Evolutionary conservation across 2,888 invertebrate genomes (phyloP), one percentile per base, ranked within the genome.

Genomic region (Eucera pruinosa): DNA sequence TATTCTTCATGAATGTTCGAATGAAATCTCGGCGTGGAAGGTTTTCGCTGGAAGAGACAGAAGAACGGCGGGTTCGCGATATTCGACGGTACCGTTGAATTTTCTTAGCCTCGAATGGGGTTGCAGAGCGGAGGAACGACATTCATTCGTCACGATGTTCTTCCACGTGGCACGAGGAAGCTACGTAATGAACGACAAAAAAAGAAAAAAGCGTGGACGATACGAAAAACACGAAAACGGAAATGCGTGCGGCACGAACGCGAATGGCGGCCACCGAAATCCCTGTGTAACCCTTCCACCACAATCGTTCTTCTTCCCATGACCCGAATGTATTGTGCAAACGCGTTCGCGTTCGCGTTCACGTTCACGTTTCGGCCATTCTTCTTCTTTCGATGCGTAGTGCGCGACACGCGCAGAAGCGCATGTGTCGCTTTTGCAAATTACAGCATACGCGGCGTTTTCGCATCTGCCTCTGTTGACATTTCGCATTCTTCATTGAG

Each of bases 191-290:
- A 47, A 33, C 33, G 3, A 15, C 43, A 9, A 30, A 43, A n/a
- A n/a, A n/a, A n/a, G n/a, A n/a, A n/a, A n/a, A n/a, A 45, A 23
- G 13, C 30, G 3, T 20, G 48, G 9, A n/a, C n/a, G 36, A 20
- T 25, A 43, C n/a, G 36, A 45, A 58, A 58, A 48, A n/a, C 62
- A 72, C 43, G 60, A 73, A 70, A 82, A 82, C 86, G 87, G 87
- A 87, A 85, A 86, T 87, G 87, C 87, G 87, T 87, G 87, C 33
- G 45, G 75, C 87, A 86, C 87, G 85, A 82, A 86, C 68, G n/a
- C n/a, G 66, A 64, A 64, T 15, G 62, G 27, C 73, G 54, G 54
- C 80, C 68, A 61, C 80, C n/a, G 79, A 76, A 73, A 76, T 82
- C 68, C 67, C 61, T 36, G 62, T 36, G 62, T 74, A 84, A 78